Conservation (phyloP, 2,888 invertebrate genomes). For the Napeogenes inachia region DNA sequence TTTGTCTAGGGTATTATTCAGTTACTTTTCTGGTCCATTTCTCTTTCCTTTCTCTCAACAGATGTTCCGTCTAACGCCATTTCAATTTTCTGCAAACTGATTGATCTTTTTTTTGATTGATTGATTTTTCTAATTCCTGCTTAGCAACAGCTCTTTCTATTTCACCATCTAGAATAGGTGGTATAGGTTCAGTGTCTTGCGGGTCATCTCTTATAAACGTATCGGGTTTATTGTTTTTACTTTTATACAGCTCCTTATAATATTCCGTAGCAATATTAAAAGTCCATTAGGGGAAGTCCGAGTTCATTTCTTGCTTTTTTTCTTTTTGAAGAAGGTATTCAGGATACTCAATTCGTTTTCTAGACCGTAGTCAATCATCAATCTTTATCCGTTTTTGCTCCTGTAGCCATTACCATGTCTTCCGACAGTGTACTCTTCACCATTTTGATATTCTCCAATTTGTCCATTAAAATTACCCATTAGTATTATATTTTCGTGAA, state of each 20-base stretch:
- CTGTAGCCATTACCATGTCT: conserved; percentile 25
- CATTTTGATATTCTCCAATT: too few relatives aligned
- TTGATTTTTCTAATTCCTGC: too few relatives aligned
- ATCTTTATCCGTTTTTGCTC: conserved; percentile 28
- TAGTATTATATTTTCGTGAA: conserved; percentile 23
- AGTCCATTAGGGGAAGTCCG: conserved; percentile 32
- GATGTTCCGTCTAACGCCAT: too few relatives aligned
- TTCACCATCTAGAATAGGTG: too few relatives aligned
- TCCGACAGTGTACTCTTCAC: conserved; percentile 25
- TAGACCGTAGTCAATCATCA: conserved; percentile 24
- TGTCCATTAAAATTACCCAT: conserved; percentile 19
- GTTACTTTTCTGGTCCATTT: too few relatives aligned
- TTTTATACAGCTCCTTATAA: not conserved
- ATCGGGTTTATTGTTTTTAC: not conserved
- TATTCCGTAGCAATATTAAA: conserved; percentile 9
- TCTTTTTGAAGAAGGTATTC: conserved; percentile 14
- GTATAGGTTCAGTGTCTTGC: too few relatives aligned
- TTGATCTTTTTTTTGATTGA: too few relatives aligned
- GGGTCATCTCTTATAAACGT: too few relatives aligned
- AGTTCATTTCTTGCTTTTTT: conserved; percentile 33
- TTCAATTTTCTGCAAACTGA: too few relatives aligned
- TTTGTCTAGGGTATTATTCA: too few relatives aligned
- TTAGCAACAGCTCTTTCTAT: too few relatives aligned
- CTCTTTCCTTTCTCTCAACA: too few relatives aligned
- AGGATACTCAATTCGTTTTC: conserved; percentile 27